Percentiles rank a stretch among this genome's conserved stretches.
phyloP scores from a whole-genome alignment of 2,113 vertebrate species.

The Rhinichthys klamathensis region DNA sequence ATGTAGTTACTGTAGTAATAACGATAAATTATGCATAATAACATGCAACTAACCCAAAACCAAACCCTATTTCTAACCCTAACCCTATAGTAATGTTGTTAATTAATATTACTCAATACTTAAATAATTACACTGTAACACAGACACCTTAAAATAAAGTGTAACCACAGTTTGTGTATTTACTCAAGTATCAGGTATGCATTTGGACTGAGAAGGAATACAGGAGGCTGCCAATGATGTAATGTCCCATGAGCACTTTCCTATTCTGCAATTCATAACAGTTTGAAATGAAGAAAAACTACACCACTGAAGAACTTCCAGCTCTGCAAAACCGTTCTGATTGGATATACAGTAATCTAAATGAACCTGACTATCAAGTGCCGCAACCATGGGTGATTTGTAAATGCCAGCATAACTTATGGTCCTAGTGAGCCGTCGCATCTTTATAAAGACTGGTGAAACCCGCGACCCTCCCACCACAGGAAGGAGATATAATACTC shows the following conservation, averaged over 20 bases:
- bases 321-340: constrained; percentile 64
- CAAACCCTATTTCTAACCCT: too few species aligned
- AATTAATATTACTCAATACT: too few species aligned
- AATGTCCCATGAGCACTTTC: not conserved
- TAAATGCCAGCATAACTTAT: constrained; percentile 71
- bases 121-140: too few species aligned
- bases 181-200: not conserved
- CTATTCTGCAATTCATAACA: constrained; percentile 52
- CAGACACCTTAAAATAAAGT: too few species aligned
- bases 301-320: constrained; percentile 66
- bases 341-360: constrained; percentile 69
- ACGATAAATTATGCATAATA: too few species aligned
- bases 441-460: constrained; percentile 58
- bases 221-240: not conserved
- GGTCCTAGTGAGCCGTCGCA: constrained; percentile 60
- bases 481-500: constrained; percentile 41
- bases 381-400: constrained; percentile 45
- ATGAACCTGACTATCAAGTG: constrained; percentile 72
- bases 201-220: not conserved
- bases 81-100: too few species aligned
- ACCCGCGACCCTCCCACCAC: constrained; percentile 57
- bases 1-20: too few species aligned
- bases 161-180: not conserved
- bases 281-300: constrained; percentile 60
- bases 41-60: too few species aligned